These are phyloP conservation scores for Etia nguti DNA, from an alignment of 2,113 vertebrate species.

Conservation along the genomic window DNA sequence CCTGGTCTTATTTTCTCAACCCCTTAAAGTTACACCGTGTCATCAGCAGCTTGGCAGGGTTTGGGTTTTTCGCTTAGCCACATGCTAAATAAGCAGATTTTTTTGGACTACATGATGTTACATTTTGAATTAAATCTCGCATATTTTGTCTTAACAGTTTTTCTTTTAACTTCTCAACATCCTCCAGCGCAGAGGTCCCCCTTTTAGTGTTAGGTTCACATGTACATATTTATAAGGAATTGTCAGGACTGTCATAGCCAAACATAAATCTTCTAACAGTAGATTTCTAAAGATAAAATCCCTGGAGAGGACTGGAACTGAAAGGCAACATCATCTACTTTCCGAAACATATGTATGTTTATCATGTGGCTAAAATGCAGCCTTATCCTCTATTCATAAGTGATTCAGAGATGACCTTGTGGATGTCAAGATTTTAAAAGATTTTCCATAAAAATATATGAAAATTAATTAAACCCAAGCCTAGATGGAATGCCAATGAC, in stretches of 20 bases:
- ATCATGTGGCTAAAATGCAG: background rate
- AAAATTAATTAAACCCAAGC: background rate
- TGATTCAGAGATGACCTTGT: background rate
- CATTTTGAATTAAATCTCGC: background rate
- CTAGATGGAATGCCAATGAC: background rate
- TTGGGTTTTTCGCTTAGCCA: background rate
- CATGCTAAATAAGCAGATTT: background rate
- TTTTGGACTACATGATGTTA: background rate
- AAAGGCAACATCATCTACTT: background rate
- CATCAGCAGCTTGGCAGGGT: background rate
- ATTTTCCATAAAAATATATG: background rate
- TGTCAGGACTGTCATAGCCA: background rate
- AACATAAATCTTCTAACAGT: background rate
- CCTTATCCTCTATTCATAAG: background rate
- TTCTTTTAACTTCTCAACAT: background rate
- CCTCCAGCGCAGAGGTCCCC: rapidly evolving
- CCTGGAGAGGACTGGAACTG: background rate
- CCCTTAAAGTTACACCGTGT: background rate
- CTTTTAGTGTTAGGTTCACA: background rate
- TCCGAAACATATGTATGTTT: background rate
- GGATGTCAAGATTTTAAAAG: background rate
- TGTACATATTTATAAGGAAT: background rate
- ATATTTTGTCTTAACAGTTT: background rate
- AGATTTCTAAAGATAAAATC: background rate
- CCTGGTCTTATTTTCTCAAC: background rate